Conservation (phyloP, 2,113 vertebrate genomes). For the Proterorhinus semilunaris region DNA sequence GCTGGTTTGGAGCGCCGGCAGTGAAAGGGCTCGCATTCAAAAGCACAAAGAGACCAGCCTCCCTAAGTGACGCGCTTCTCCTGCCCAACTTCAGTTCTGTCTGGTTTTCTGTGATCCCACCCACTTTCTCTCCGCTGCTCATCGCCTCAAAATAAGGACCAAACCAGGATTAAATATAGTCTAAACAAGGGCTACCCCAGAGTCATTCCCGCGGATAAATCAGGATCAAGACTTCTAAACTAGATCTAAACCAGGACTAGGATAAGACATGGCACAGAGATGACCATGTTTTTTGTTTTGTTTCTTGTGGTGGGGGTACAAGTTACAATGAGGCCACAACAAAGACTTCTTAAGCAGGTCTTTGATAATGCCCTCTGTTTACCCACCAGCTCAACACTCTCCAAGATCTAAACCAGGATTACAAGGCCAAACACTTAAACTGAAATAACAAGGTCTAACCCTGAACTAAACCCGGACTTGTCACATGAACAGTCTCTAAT, state of each 20-base stretch:
- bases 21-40: conserved; percentile 28
- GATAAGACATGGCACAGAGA: neutral
- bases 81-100: conserved; percentile 6
- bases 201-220: too few relatives aligned
- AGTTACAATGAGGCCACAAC: too few relatives aligned
- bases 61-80: neutral
- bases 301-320: too few relatives aligned
- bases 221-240: too few relatives aligned
- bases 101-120: conserved; percentile 3
- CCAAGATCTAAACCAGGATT: neutral
- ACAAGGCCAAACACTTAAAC: neutral
- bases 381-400: neutral
- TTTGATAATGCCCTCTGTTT: neutral
- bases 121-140: conserved; percentile 17
- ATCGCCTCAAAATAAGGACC: conserved; percentile 6
- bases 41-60: conserved; percentile 13
- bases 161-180: neutral
- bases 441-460: neutral
- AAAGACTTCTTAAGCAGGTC: too few relatives aligned
- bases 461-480: neutral
- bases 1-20: conserved; percentile 17
- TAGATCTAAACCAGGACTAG: neutral
- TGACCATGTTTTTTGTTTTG: too few relatives aligned
- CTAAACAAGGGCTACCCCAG: neutral
- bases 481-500: conserved; percentile 15